Base-by-base conservation (phyloP, 2,797 vertebrate species). In the Rachycentron canadum region DNA sequence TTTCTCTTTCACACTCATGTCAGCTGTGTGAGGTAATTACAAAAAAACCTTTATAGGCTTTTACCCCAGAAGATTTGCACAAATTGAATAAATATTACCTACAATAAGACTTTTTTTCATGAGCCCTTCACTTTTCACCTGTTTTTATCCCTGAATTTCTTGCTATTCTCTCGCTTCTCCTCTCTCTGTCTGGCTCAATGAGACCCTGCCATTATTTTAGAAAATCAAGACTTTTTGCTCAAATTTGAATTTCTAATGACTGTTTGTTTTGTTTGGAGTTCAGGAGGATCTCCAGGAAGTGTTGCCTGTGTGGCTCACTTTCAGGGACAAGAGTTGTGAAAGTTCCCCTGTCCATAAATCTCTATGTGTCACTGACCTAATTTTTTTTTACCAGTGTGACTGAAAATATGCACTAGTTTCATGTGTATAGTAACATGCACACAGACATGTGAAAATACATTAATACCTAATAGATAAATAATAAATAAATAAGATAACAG, bases 201-300 rank as follows among this genome's bases (percentile, higher is more conserved):
- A 41, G 23, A 50, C 65, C 19, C 30, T 55, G 45, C 23, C 52
- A 34, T 57, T 64, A 12, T 64, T 75, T 68, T 68, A 56, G 69
- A 52, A 76, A 41, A 32, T 52, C 4, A 47, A 30, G 1, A n/a
- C 12, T 63, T 53, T 69, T 47, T 11, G 2, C 12, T 53, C 12
- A 61, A 68, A 57, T 61, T 43, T 19, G 0, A 50, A 58, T 49
- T 75, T 66, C 43, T 66, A 16, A 45, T 82, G 62, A 34, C 55
- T 76, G 68, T 84, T 82, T 86, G 78, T 88, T 88, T 86, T 86
- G 66, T 86, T 87, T 85, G 64, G 76, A 71, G 63, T 84, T 82
- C 82, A 83, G 43, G 60, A 87, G 85, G 47, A 83, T 79, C 71
- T 89, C 82, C 82, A 86, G 77, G 86, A 88, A 86, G 16, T 82